Base-by-base conservation (phyloP, 2,888 invertebrate genomes). In the Cremastinae sp. region DNA sequence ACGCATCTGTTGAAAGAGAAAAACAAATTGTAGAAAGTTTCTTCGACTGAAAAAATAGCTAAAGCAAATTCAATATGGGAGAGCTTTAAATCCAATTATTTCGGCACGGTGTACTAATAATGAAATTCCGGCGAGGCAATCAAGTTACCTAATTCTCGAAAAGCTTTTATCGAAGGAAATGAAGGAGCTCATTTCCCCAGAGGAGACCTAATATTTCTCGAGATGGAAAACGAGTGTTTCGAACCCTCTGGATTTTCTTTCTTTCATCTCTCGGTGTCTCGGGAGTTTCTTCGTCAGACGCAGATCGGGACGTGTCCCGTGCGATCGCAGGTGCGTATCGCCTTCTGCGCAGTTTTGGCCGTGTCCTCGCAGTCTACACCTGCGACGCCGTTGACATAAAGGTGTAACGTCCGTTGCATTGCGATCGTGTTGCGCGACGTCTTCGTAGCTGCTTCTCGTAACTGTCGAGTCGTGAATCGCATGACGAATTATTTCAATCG, bases 381-480 rank as follows among this genome's bases (percentile, higher is more conserved):
- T 72, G 62, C 72, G 53, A 61, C 28, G 28, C 2, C 2, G 28
- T 28, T 28, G 28, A 2, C 45, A 55, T 55, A 35, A 55, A 55
- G 55, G 22, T 55, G 55, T 39, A 16, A 58, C 59, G 59, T 43
- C 10, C 53, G 58, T 37, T 56, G 64, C 75, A 66, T 55, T 28
- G 43, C 59, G 59, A 62, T 37, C 39, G 12, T 28, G 65, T 66
- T 61, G 65, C 65, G 66, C 53, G 45, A 41, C 73, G 73, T 59
- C 55, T 14, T 55, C 55, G 35, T 12, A 41, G 39, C 5, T 59
- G 35, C 28, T 58, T 58, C 55, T 58, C 64, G 70, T 70, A 70
- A 65, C 39, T 59, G 64, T 70, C 75, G 47, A 70, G 59, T 66
- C 73, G 73, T 73, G 73, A 51, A 66, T 66, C 61, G 73, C 66